A percentile compares a stretch with the other conserved stretches of the same genome.
These are phyloP conservation scores for Pluvianellus socialis DNA, from an alignment of 2,113 vertebrate genomes.

Conservation along the genomic window DNA sequence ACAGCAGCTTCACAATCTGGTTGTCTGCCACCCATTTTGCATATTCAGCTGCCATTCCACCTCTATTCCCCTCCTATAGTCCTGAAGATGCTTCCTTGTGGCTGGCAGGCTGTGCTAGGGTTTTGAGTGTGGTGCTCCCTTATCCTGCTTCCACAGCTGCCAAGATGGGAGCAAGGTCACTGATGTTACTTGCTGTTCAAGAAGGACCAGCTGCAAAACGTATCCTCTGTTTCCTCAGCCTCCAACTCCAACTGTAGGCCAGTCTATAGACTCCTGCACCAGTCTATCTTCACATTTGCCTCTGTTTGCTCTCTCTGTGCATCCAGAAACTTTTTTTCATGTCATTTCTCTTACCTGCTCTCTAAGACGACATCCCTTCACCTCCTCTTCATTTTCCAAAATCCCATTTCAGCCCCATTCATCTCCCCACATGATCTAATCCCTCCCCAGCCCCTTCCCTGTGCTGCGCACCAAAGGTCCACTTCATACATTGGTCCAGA, in stretches of 20 bases:
- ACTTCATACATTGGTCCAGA: neutral
- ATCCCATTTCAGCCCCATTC: neutral
- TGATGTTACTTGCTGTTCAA: neutral
- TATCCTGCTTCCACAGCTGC: neutral
- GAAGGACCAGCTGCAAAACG: neutral
- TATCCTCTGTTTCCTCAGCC: neutral
- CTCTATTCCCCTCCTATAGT: neutral
- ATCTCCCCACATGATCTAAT: fast-evolving
- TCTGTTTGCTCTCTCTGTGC: neutral
- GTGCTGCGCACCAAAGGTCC: neutral
- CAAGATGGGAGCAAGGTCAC: neutral
- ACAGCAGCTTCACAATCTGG: neutral
- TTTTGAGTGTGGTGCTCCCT: neutral
- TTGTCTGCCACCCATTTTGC: neutral
- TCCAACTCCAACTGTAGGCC: neutral
- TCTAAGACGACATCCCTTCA: neutral
- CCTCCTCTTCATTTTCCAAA: neutral
- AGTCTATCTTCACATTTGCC: neutral
- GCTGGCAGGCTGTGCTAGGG: neutral
- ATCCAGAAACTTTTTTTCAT: neutral
- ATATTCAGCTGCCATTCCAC: neutral
- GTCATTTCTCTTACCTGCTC: neutral
- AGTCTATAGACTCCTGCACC: neutral
- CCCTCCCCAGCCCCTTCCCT: neutral
- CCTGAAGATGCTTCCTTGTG: neutral